Evolutionary conservation across 2,888 invertebrate genomes (phyloP), one percentile per base, ranked within the genome.

Genomic region (Dione juno): DNA sequence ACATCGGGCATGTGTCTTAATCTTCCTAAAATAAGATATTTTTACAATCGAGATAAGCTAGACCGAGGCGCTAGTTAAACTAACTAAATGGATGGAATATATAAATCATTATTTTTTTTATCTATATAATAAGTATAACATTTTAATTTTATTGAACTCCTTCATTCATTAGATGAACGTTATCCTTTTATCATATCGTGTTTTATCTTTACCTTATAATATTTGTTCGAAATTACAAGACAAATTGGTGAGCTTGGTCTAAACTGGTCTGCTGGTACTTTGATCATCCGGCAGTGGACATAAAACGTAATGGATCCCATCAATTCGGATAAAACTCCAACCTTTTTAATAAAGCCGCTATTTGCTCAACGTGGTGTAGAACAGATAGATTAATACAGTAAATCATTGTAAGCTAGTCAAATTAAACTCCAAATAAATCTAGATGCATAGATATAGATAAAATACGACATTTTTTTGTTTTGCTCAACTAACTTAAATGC

Each of bases 331-430:
- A 75, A 74, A 70, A 72, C 75, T 74, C 72, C 58, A 74, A 70
- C 74, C 75, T 75, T 75, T 75, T 75, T 74, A 75, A 75, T 75
- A 75, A 74, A 74, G 75, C 72, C 72, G 72, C 75, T 74, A 75
- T 75, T 74, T 70, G 74, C 72, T 67, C 72, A 70, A 68, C 74
- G 72, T 66, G 70, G 74, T 72, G 74, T 72, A 66, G 50, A 68
- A 74, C 72, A 72, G 69, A 69, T 61, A 74, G 74, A 76, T 76
- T 76, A 75, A 75, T 75, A 74, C 75, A 70, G 67, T 76, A 76
- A 74, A 76, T 76, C 76, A 75, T 72, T 75, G 75, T 76, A 72
- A 76, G 71, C 76, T 66, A 72, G 66, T 72, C 76, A 73, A 75
- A 76, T 73, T 76, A 74, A 72, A 75, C 69, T 75, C 72, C 67